phyloP scores from a whole-genome alignment of 2,888 invertebrate species.

The Folsomia manolachei region DNA sequence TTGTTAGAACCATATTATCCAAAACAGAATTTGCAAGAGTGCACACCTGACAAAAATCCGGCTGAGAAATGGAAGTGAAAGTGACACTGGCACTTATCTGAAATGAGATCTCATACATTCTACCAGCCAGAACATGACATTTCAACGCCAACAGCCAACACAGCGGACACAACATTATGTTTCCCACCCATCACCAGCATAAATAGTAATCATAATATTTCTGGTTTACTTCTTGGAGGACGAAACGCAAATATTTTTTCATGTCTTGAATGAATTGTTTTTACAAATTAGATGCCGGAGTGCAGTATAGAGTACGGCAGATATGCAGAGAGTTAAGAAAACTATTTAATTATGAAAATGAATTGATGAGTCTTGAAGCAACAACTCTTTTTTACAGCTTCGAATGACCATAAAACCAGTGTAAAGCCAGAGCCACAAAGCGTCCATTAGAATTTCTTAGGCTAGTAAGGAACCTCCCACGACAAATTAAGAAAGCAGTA shows the following conservation, averaged over 20 bases:
- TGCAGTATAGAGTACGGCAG: not conserved
- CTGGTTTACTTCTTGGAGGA: not conserved
- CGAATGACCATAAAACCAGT: not conserved
- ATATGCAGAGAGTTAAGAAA: not conserved
- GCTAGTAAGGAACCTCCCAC: not conserved
- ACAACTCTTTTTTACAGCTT: not conserved
- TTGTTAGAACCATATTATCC: too few relatives aligned
- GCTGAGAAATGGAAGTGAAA: not conserved
- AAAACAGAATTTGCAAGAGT: not conserved
- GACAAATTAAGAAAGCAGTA: constrained; percentile 2
- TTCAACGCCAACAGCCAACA: not conserved
- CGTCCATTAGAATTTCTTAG: not conserved
- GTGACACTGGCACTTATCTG: constrained; percentile 2
- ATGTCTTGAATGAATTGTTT: not conserved
- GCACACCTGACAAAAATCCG: not conserved
- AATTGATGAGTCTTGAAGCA: not conserved
- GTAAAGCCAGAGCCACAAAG: not conserved
- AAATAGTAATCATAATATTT: not conserved
- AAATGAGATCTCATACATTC: not conserved
- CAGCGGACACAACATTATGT: not conserved
- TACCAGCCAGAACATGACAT: not conserved
- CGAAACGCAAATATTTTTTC: not conserved
- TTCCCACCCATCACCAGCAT: not conserved
- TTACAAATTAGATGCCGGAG: not conserved
- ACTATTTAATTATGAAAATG: not conserved